Conservation (phyloP, 2,113 vertebrate genomes). For the Ranitomeya variabilis region DNA sequence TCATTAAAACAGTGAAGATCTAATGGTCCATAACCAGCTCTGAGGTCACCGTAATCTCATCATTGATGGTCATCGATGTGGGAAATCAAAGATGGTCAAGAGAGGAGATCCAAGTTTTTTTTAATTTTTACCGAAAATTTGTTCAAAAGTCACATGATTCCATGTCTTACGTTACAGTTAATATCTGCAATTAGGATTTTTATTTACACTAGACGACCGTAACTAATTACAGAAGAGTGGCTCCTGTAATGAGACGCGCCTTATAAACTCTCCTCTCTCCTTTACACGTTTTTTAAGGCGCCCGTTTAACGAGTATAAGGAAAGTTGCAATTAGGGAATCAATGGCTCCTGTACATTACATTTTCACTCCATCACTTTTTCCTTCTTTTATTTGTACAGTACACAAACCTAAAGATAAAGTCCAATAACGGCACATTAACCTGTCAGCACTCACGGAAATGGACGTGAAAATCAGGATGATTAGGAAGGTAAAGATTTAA, state of each 20-base stretch:
- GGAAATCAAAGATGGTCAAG: background rate
- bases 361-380: constrained; percentile 35
- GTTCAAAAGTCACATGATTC: background rate
- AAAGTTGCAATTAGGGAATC: constrained; percentile 46
- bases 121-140: background rate
- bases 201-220: constrained; percentile 26
- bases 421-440: background rate
- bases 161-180: background rate
- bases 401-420: constrained; percentile 17
- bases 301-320: constrained; percentile 27
- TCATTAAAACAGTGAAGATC: background rate
- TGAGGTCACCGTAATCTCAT: background rate
- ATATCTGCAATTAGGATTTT: background rate
- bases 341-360: constrained; percentile 37
- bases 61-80: background rate
- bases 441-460: background rate
- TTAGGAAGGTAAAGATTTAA: background rate
- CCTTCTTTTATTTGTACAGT: constrained; percentile 28
- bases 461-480: background rate
- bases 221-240: constrained; percentile 39
- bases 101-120: background rate
- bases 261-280: constrained; percentile 23
- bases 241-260: constrained; percentile 1
- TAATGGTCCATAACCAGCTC: background rate
- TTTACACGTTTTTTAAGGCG: constrained; percentile 30